Evolutionary conservation across 1,140 invertebrate genomes (phyloP), one percentile per base, ranked within the genome.

Genomic region (Pomacea maculata): DNA sequence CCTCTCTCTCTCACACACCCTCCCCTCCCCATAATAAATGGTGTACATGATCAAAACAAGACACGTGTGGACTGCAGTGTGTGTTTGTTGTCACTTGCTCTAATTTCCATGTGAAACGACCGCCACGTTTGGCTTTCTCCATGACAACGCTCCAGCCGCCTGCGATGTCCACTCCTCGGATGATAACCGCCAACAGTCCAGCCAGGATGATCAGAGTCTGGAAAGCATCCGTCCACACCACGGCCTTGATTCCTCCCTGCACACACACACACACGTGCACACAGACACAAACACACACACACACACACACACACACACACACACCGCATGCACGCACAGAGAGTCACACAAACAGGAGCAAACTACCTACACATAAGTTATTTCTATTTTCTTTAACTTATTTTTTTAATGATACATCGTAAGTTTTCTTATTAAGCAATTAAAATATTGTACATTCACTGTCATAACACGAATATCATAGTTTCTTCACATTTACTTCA

Each of bases 121-220:
- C 92, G 14, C 94, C 94, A 80, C 93, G 86, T 55, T 91, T 68
- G 0, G 95, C 95, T 61, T 94, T 94, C 0, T 92, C 85, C 94
- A 94, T 95, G 45, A 97, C 95, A 83, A 93, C 90, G 2, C 79
- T 85, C 61, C 96, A 85, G 61, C 95, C 94, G 55, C 94, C 95
- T 29, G 93, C 92, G 83, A 94, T 93, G 52, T 93, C 90, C 8
- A 93, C 91, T 12, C 95, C 95, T 86, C 94, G 92, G 9, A 85
- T 80, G 19, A 88, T 84, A 21, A 89, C 82, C 11, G 86, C 84
- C 34, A 89, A 81, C 7, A 88, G 78, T 7, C 87, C 87, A 2
- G 85, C 84, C 78, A 87, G 85, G 9, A 90, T 87, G 1, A 90
- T 82, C 78, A 88, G 83, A 15, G 88, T 85, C 71, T 90, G 89